phyloP scores from a whole-genome alignment of 2,113 vertebrate species.

The Hyperopisus bebe region DNA sequence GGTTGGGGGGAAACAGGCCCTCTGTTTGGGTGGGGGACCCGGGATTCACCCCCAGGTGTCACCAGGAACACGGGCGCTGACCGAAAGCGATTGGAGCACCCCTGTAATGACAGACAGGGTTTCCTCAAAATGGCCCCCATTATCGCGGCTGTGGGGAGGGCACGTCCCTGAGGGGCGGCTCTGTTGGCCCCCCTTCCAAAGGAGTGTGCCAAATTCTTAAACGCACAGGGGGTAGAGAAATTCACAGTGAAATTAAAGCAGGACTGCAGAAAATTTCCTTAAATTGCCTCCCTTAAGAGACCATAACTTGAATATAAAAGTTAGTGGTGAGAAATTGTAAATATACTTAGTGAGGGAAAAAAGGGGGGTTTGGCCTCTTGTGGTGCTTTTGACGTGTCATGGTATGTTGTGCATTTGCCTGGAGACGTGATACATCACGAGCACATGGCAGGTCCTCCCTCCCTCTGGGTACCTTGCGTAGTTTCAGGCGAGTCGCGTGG shows the following conservation, averaged over 20 bases:
- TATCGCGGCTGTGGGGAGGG: not conserved
- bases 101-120: not conserved
- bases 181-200: not conserved
- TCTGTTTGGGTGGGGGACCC: not conserved
- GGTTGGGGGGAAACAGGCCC: not conserved
- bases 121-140: not conserved
- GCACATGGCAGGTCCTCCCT: not conserved
- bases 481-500: not conserved
- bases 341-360: not conserved
- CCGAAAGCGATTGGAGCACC: not conserved
- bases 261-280: not conserved
- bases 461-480: not conserved
- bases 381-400: not conserved
- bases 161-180: not conserved
- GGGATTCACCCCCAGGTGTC: not conserved
- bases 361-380: not conserved
- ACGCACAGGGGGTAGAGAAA: not conserved
- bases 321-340: not conserved
- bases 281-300: not conserved
- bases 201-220: not conserved
- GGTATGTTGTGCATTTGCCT: not conserved
- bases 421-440: not conserved
- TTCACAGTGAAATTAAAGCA: not conserved
- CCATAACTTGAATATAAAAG: not conserved
- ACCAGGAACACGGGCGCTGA: not conserved